These are phyloP conservation scores for Bombus waltoni DNA, from an alignment of 1,140 invertebrate genomes.

Conservation along the genomic window DNA sequence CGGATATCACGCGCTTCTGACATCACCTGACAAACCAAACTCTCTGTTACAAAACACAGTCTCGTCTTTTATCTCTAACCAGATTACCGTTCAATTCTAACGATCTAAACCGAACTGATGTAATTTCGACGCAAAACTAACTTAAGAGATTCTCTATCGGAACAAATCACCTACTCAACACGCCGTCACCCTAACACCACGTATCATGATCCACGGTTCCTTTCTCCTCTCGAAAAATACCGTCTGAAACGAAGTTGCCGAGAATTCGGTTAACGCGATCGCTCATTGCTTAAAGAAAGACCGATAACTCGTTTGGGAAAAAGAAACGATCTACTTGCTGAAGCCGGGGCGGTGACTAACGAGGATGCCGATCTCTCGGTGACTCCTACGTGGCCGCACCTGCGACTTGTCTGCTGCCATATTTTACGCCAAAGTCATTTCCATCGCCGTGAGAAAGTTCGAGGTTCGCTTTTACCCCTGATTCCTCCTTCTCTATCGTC, in stretches of 20 bases:
- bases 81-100: no score
- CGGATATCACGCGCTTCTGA: no score
- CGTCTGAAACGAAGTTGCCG: not conserved
- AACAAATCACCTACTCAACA: not conserved
- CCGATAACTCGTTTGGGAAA: not conserved
- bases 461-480: not conserved
- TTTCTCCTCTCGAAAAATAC: not conserved
- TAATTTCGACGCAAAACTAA: not conserved
- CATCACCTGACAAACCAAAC: not conserved
- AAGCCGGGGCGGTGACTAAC: constrained; percentile 40
- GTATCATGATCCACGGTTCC: not conserved
- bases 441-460: constrained; percentile 70
- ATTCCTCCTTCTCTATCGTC: not conserved
- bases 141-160: not conserved
- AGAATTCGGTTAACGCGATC: not conserved
- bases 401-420: constrained; percentile 61
- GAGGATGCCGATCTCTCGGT: constrained; percentile 52
- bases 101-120: not conserved
- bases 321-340: constrained; percentile 5
- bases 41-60: not conserved
- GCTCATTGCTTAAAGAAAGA: not conserved
- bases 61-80: no score
- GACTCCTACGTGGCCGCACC: constrained; percentile 54
- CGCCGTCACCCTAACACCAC: not conserved
- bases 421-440: constrained; percentile 68